Conservation (phyloP, 1,140 invertebrate species). For the Orius laevigatus region DNA sequence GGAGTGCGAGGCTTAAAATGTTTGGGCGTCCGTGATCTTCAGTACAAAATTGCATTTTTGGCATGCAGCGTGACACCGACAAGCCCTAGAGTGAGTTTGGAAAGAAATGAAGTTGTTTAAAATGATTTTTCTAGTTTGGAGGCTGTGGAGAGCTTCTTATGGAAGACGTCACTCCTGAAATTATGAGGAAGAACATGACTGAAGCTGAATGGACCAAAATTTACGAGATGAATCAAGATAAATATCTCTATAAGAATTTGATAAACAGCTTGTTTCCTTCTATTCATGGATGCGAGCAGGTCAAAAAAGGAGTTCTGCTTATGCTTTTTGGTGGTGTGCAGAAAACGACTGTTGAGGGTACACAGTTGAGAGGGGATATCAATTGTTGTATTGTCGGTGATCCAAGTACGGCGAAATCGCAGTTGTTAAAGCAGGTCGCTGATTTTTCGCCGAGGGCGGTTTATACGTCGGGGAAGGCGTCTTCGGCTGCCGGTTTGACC, state of each 20-base stretch:
- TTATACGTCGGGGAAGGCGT: constrained; percentile 98
- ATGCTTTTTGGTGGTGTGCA: constrained; percentile 97
- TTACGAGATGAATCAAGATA: constrained; percentile 92
- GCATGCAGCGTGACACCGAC: constrained; percentile 81
- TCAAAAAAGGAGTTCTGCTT: constrained; percentile 81
- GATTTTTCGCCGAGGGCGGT: constrained; percentile 92
- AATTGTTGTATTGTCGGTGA: constrained; percentile 98
- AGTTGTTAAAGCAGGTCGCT: constrained; percentile 87
- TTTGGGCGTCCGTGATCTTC: constrained; percentile 87
- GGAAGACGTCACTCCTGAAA: constrained; percentile 75
- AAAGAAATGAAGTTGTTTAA: not conserved
- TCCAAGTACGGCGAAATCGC: constrained; percentile 96
- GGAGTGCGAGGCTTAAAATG: constrained; percentile 85
- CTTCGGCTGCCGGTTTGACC: constrained; percentile 91
- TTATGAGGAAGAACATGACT: constrained; percentile 87
- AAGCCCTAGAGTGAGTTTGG: constrained; percentile 46
- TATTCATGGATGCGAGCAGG: constrained; percentile 95
- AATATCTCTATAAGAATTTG: constrained; percentile 82
- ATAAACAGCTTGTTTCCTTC: constrained; percentile 88
- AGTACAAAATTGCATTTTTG: constrained; percentile 89
- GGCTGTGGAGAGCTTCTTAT: constrained; percentile 52
- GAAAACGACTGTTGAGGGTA: constrained; percentile 84
- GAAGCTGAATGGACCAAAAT: constrained; percentile 91
- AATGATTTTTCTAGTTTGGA: constrained; percentile 40
- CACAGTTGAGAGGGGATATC: constrained; percentile 82